Conservation (phyloP, 2,888 invertebrate genomes). For the Drosophila borborema region DNA sequence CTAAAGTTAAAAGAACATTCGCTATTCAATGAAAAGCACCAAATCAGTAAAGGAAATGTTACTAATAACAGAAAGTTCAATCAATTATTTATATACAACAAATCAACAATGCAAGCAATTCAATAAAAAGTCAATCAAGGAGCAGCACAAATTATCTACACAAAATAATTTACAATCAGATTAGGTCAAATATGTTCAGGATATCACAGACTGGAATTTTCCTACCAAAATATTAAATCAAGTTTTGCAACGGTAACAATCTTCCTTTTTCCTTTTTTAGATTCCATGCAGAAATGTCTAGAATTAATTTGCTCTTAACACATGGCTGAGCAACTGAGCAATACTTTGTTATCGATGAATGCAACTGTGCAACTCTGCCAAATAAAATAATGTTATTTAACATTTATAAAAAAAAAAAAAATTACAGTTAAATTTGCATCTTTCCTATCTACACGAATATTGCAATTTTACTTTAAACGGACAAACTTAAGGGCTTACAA, state of each 20-base stretch:
- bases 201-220: slow-evolving; percentile 10
- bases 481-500: neutral
- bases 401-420: no score
- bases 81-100: slow-evolving; percentile 30
- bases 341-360: neutral
- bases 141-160: slow-evolving; percentile 12
- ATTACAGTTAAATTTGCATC: no score
- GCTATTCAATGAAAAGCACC: slow-evolving; percentile 4
- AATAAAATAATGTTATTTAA: neutral
- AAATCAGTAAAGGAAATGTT: neutral
- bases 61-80: slow-evolving; percentile 11
- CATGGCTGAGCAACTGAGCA: neutral
- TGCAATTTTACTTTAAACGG: no score
- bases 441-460: no score
- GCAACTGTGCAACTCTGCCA: neutral
- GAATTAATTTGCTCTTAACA: neutral
- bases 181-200: neutral
- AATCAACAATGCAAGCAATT: slow-evolving; percentile 37
- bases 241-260: neutral
- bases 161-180: slow-evolving; percentile 19
- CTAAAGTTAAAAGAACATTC: slow-evolving; percentile 7
- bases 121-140: slow-evolving; percentile 20
- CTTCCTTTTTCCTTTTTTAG: neutral
- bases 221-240: slow-evolving; percentile 4
- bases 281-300: neutral